Evolutionary conservation across 2,888 invertebrate species (phyloP).

Genomic region (Alsophila aescularia): DNA sequence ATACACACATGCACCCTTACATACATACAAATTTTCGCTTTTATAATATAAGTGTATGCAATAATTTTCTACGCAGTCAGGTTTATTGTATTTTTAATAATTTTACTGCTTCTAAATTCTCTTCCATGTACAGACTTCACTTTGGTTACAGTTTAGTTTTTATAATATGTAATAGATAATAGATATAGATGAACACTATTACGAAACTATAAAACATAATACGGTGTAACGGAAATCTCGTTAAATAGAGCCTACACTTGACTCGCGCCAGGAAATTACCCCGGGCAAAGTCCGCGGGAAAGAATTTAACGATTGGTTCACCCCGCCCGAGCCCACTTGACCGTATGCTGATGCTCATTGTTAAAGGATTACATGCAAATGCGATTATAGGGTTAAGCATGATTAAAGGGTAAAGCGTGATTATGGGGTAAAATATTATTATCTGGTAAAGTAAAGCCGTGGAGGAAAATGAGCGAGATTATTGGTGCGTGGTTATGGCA

Average conservation of each 20-base stretch:
- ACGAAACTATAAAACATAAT: not conserved
- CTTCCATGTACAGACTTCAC: too few species aligned
- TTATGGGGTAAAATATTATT: not conserved
- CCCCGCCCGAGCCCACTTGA: slow-evolving; percentile 3
- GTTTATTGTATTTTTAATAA: too few species aligned
- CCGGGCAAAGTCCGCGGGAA: slow-evolving; percentile 38
- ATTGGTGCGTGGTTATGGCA: not conserved
- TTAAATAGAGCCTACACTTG: slow-evolving; percentile 34
- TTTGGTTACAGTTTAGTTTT: too few species aligned
- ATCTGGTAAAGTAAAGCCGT: too few species aligned
- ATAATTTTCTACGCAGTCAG: too few species aligned
- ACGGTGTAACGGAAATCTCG: slow-evolving; percentile 31
- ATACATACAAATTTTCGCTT: too few species aligned
- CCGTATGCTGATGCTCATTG: slow-evolving; percentile 14
- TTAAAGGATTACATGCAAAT: slow-evolving; percentile 16
- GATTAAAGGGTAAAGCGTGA: not conserved
- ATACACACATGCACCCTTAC: too few species aligned
- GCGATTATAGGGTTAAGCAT: not conserved
- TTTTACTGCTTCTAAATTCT: too few species aligned
- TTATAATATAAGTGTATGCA: too few species aligned
- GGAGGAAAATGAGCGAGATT: not conserved
- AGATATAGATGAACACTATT: not conserved
- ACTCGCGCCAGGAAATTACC: slow-evolving; percentile 50
- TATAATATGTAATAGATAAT: too few species aligned
- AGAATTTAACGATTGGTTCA: slow-evolving; percentile 48